Evolutionary conservation across 53 echinoderm and acorn worm genomes (phyloP), one percentile per base, ranked within the genome.

Genomic region (Actinopyga echinites): DNA sequence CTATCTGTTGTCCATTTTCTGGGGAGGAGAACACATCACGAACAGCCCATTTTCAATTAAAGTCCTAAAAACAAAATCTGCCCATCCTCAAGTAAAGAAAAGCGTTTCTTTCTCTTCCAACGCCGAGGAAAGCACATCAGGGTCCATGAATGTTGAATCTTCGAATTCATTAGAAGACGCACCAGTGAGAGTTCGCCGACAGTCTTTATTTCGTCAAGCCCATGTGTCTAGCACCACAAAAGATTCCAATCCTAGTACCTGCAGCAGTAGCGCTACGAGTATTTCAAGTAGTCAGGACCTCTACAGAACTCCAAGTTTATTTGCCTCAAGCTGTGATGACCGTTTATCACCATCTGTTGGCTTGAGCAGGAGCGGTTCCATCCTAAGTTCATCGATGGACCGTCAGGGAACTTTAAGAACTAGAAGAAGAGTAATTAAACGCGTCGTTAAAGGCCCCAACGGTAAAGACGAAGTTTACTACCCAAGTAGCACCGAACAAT

Each of bases 21-120:
- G 99, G 99, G 99, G 93, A 33, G 94, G 92, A 31, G 92, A 94
- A 30, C 99, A 99, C 64, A 92, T 93, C 17, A 91, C 88, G 38
- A 99, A 92, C 79, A 99, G 99, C 68, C 99, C 99, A 20, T 99
- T 90, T 85, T 86, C 33, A 20, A 89, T 91, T n/a, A 83, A 85
- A 6, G 89, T 80, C 36, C 37, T 84, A 10, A 62, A 67, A 24
- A 61, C 15, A 13, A 68, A 89, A 19, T 56, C 79, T 8, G n/a
- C 58, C 30, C 26, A 22, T 33, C 17, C 33, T 11, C 29, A 12
- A 69, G 8, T 69, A 8, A 62, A 61, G 44, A 80, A 80, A 25
- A 59, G 81, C 37, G 81, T 80, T 62, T 80, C 81, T 5, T 80
- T 80, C 63, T 80, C 81, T 21, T 37, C 36, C 19, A 82, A 57